Percentiles rank a stretch among this genome's conserved stretches.
phyloP scores from a whole-genome alignment of 2,797 vertebrate genomes.

The Myotis myotis region DNA sequence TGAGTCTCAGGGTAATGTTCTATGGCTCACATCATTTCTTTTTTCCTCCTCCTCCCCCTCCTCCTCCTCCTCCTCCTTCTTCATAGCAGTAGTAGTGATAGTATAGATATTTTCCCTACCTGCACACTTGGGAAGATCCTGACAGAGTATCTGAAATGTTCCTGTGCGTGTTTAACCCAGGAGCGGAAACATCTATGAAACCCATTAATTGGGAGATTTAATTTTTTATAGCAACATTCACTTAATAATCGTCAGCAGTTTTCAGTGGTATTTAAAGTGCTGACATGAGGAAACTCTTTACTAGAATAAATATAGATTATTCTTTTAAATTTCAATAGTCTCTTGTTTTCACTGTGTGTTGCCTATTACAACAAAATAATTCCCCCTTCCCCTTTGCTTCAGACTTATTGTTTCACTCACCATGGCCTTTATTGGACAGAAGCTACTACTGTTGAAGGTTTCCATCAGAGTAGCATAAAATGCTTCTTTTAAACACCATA shows the following conservation, averaged over 20 bases:
- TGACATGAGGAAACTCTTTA: constrained; percentile 70
- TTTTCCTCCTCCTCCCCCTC: not conserved
- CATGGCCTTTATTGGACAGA: constrained; percentile 14
- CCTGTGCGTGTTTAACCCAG: not conserved
- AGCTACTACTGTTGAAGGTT: not conserved
- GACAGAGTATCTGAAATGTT: not conserved
- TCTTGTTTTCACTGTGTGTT: constrained; percentile 67
- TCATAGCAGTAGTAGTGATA: not conserved
- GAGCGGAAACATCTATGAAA: constrained; percentile 56
- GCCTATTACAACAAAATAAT: constrained; percentile 58
- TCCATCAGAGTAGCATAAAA: constrained; percentile 41
- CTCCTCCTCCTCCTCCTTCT: not conserved
- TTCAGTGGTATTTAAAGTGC: constrained; percentile 77
- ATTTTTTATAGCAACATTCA: constrained; percentile 60
- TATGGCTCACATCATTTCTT: not conserved
- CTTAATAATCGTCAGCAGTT: constrained; percentile 76
- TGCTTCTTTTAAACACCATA: constrained; percentile 39
- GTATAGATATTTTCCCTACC: not conserved
- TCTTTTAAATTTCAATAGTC: constrained; percentile 43
- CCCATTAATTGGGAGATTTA: constrained; percentile 56
- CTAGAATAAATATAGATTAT: constrained; percentile 75
- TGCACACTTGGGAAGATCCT: not conserved
- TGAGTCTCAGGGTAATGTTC: not conserved
- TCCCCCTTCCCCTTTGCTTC: constrained; percentile 52
- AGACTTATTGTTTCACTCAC: constrained; percentile 46